phyloP scores from a whole-genome alignment of 2,888 invertebrate genomes.

The Acholoe squamosa region DNA sequence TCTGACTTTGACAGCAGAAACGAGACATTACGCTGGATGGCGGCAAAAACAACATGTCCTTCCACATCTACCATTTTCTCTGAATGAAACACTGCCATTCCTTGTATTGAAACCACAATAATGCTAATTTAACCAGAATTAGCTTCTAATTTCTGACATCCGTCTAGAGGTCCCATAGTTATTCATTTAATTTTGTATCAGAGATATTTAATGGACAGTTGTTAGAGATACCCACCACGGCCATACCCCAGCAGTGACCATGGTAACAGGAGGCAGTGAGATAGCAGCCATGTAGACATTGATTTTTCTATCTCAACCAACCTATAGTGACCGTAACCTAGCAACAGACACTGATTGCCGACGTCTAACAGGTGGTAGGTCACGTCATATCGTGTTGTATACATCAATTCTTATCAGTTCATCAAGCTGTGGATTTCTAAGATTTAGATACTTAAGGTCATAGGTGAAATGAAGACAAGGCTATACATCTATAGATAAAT shows the following conservation, averaged over 20 bases:
- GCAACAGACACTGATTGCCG: constrained; percentile 9
- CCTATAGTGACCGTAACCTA: background rate
- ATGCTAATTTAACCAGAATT: too few relatives aligned
- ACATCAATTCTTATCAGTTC: too few relatives aligned
- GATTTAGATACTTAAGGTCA: too few relatives aligned
- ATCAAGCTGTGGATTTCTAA: too few relatives aligned
- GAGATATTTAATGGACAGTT: too few relatives aligned
- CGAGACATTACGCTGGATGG: background rate
- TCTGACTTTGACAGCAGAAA: background rate
- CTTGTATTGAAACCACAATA: too few relatives aligned
- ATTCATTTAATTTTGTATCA: too few relatives aligned
- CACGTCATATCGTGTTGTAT: background rate
- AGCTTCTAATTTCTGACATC: too few relatives aligned
- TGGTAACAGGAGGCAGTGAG: background rate
- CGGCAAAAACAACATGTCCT: background rate
- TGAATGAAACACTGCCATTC: too few relatives aligned
- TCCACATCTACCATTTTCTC: background rate
- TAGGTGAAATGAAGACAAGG: too few relatives aligned
- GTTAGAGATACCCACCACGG: background rate
- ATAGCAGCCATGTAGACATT: background rate
- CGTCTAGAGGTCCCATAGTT: too few relatives aligned
- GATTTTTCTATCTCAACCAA: background rate
- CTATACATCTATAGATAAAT: too few relatives aligned
- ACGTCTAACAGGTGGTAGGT: constrained; percentile 8
- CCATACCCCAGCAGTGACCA: background rate